Evolutionary conservation across 2,797 vertebrate species (phyloP).

Genomic region (Adelosebastes latens): DNA sequence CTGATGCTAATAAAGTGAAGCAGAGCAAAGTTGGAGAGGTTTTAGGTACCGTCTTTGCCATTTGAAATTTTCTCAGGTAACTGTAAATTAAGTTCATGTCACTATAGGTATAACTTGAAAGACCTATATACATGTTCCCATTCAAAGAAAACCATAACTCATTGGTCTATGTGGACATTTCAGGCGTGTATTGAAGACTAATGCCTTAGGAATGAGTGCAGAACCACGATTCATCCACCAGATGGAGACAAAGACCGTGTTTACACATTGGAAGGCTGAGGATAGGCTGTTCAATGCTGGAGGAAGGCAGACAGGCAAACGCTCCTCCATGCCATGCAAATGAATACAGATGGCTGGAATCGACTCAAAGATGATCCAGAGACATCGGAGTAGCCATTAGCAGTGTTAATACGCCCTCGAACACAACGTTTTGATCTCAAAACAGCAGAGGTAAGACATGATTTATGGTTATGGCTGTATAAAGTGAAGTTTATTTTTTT

Average conservation of each 20-base stretch:
- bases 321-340: too few species aligned
- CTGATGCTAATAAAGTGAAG: neutral
- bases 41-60: neutral
- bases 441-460: too few species aligned
- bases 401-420: too few species aligned
- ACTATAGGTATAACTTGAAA: too few species aligned
- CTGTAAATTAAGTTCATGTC: neutral
- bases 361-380: too few species aligned
- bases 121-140: neutral
- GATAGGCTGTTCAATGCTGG: neutral
- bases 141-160: neutral
- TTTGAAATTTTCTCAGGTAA: neutral
- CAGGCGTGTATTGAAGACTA: too few species aligned
- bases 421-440: too few species aligned
- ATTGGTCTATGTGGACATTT: neutral
- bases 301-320: too few species aligned
- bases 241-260: neutral
- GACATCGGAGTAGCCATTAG: too few species aligned
- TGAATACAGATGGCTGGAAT: too few species aligned
- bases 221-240: neutral
- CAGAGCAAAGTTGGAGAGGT: neutral
- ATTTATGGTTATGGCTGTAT: too few species aligned
- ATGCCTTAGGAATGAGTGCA: neutral
- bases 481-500: too few species aligned
- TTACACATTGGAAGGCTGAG: neutral